A percentile compares a stretch with the other conserved stretches of the same genome.
phyloP scores from a whole-genome alignment of 2,797 vertebrate species.

The Oreonectes daqikongensis region DNA sequence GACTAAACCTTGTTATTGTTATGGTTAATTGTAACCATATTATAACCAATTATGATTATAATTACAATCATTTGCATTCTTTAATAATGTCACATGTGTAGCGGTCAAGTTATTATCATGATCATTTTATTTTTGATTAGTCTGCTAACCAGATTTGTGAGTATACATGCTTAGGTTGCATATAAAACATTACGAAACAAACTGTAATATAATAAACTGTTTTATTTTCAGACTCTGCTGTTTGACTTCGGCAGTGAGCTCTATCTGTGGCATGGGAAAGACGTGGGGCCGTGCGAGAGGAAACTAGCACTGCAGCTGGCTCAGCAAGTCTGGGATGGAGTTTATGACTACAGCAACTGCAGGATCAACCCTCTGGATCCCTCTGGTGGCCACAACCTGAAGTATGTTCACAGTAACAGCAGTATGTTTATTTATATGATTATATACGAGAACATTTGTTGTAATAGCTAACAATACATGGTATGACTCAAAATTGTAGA shows the following conservation, averaged over 20 bases:
- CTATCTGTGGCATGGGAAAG: constrained; percentile 81
- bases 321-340: constrained; percentile 78
- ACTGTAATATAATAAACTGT: neutral
- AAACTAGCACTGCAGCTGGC: constrained; percentile 76
- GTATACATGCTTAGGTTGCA: neutral
- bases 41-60: neutral
- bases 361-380: constrained; percentile 80
- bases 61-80: neutral
- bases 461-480: too few relatives aligned
- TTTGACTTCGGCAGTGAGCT: constrained; percentile 84
- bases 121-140: neutral
- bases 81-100: neutral
- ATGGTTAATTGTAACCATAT: neutral
- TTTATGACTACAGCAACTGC: constrained; percentile 83
- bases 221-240: constrained; percentile 73
- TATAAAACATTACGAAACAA: neutral
- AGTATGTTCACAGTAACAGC: constrained; percentile 61
- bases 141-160: neutral
- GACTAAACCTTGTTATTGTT: neutral
- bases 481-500: too few relatives aligned
- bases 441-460: too few relatives aligned
- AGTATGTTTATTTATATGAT: too few relatives aligned
- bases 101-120: neutral
- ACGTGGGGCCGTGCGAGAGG: constrained; percentile 67
- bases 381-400: constrained; percentile 63